Base-by-base conservation (phyloP, 2,113 vertebrate species). In the Neodon shergylaensis region DNA sequence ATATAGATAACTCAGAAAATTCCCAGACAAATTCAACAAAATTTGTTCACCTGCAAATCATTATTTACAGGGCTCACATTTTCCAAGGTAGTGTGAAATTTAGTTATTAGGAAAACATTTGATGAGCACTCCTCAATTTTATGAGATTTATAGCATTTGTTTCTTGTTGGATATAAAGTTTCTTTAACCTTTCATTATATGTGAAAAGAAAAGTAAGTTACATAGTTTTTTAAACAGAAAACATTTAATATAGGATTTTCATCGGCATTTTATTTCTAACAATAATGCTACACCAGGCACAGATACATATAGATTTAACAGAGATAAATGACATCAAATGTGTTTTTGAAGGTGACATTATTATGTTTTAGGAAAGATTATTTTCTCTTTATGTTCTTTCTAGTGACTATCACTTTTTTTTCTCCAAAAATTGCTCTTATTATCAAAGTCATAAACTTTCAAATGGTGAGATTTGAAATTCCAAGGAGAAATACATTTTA, bases 381-480 rank as follows among this genome's bases (percentile, higher is more conserved):
- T 7, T 7, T 26, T 82, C 21, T 0, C 33, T 72, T 87, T 52
- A 52, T 87, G 33, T 85, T 6, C n/a, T 13, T 76, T 74, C 65
- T 85, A 88, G 14, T 52, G 68, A 52, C 22, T 84, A 22, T 79
- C 19, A 70, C 26, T 77, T 97, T 6, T 97, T 6, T 86, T 88
- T 83, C 3, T 92, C 7, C 9, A 83, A 76, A 76, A 92, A 90
- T 70, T 31, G 73, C 3, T 90, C 36, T 52, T 89, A 12, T 90
- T 88, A 66, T 92, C 72, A 76, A 3, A 95, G 49, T 83, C 44
- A 76, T 3, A 82, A 39, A 76, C 5, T 63, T 3, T 88, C 26
- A 61, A 44, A 33, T 6, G 7, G 10, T 91, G 36, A 44, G 1
- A 54, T 9, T 39, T 76, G 36, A 65, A 19, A 68, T 58, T 26